A percentile compares a stretch with the other conserved stretches of the same genome.
Evolutionary conservation across 2,113 vertebrate species (phyloP).

Genomic region (Haemorhous mexicanus): DNA sequence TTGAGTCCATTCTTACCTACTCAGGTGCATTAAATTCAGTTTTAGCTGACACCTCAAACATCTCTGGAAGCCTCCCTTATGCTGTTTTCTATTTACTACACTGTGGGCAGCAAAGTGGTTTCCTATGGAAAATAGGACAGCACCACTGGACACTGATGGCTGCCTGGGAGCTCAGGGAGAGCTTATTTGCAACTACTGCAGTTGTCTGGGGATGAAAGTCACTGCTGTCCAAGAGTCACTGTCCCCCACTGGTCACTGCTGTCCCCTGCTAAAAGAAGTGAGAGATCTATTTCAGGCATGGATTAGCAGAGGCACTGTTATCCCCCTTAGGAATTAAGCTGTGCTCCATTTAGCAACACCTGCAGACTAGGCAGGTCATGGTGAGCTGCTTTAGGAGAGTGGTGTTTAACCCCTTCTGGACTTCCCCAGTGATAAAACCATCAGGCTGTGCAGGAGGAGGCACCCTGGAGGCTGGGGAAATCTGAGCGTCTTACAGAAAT

Average conservation of each 20-base stretch:
- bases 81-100: neutral
- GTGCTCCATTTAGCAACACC: neutral
- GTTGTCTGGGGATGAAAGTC: neutral
- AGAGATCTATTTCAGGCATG: neutral
- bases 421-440: neutral
- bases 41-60: neutral
- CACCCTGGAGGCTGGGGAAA: neutral
- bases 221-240: neutral
- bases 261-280: neutral
- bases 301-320: conserved; percentile 2
- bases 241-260: neutral
- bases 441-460: neutral
- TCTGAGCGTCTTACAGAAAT: neutral
- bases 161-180: neutral
- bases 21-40: conserved; percentile 17
- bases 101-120: conserved; percentile 1
- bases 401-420: neutral
- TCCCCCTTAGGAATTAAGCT: neutral
- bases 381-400: neutral
- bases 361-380: neutral
- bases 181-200: neutral
- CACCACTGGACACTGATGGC: neutral
- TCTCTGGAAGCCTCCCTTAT: neutral
- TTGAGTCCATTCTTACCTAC: neutral
- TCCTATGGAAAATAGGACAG: neutral